phyloP scores from a whole-genome alignment of 2,797 vertebrate genomes.

The Aldrovandia affinis region DNA sequence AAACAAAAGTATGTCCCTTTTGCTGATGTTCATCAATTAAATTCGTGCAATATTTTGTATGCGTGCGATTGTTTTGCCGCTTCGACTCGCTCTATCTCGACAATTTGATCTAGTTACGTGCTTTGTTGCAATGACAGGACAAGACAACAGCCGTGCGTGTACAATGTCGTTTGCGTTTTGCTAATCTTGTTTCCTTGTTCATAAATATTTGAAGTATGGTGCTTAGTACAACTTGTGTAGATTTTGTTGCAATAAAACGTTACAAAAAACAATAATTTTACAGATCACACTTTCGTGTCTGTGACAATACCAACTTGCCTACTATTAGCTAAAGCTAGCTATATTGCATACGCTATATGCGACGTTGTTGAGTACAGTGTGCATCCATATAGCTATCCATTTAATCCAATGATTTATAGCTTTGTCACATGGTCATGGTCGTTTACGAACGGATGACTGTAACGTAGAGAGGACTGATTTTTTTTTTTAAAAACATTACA shows the following conservation, averaged over 20 bases:
- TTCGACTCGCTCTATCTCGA: slow-evolving; percentile 3
- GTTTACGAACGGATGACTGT: not conserved
- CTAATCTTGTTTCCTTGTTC: not conserved
- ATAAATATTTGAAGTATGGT: not conserved
- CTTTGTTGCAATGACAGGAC: slow-evolving; percentile 36
- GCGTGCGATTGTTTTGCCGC: not conserved
- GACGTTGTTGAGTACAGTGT: not conserved
- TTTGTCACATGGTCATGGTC: not conserved
- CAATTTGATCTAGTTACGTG: slow-evolving; percentile 20
- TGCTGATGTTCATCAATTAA: not conserved
- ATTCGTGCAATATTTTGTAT: slow-evolving; percentile 20
- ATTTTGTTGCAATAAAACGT: not conserved
- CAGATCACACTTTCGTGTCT: not conserved
- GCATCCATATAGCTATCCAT: not conserved
- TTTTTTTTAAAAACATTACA: slow-evolving; percentile 27
- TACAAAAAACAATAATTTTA: not conserved
- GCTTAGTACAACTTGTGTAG: not conserved
- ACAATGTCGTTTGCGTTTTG: not conserved
- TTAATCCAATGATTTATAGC: slow-evolving; percentile 1
- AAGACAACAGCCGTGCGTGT: slow-evolving; percentile 31
- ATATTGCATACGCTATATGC: not conserved
- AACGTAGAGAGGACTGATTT: not conserved
- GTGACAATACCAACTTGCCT: not conserved
- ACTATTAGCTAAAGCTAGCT: not conserved
- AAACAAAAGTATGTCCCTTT: not conserved